Conservation (phyloP, 2,888 invertebrate species). For the Aricia artaxerxes region DNA sequence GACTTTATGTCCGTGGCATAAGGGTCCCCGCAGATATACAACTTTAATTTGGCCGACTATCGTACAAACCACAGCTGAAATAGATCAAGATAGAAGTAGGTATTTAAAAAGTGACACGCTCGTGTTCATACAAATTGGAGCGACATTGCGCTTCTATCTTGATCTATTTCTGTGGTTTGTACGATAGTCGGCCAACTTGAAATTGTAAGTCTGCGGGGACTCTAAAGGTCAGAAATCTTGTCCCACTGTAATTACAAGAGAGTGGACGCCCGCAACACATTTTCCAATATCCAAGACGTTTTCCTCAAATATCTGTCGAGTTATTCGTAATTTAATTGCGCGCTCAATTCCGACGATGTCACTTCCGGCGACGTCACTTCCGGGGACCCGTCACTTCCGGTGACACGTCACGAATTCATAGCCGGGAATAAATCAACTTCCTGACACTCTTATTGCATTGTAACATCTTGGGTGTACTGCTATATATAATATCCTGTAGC, state of each 20-base stretch:
- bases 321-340: background rate
- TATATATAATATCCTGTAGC: no score
- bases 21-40: no score
- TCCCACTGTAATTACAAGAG: background rate
- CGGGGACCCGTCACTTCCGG: background rate
- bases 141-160: no score
- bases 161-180: no score
- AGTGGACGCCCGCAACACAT: background rate
- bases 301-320: background rate
- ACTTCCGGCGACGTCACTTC: background rate
- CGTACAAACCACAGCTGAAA: no score
- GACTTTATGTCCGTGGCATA: no score
- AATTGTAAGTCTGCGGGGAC: no score
- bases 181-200: no score
- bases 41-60: no score
- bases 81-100: no score
- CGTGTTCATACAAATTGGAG: no score
- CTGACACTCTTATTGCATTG: slow-evolving; percentile 8
- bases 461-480: background rate
- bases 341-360: background rate
- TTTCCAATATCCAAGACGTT: background rate
- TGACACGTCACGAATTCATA: slow-evolving; percentile 8
- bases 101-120: no score
- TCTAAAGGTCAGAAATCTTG: background rate
- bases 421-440: slow-evolving; percentile 9